These are phyloP conservation scores for Papilio dardanus DNA, from an alignment of 1,140 invertebrate genomes.

Conservation along the genomic window DNA sequence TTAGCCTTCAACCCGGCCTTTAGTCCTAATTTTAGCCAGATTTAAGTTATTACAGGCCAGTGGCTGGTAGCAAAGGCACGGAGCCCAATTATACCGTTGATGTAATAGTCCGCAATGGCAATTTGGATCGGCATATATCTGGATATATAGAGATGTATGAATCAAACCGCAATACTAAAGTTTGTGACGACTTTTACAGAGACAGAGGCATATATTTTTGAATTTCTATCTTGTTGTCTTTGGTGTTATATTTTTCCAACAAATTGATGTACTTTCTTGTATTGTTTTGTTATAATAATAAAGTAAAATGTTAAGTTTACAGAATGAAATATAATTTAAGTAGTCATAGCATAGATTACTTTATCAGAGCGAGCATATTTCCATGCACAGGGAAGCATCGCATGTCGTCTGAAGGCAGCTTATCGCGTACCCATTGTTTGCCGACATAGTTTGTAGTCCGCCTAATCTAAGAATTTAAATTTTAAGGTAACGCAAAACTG, in stretches of 20 bases:
- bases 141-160: background rate
- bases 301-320: background rate
- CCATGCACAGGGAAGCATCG: conserved; percentile 33
- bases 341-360: background rate
- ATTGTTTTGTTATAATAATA: too few relatives aligned
- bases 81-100: conserved; percentile 31
- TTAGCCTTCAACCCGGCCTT: conserved; percentile 32
- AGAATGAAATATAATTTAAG: background rate
- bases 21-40: conserved; percentile 34
- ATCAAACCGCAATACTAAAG: background rate
- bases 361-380: conserved; percentile 32
- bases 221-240: background rate
- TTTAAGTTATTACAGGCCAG: conserved; percentile 32
- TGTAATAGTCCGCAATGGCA: conserved; percentile 20
- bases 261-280: too few relatives aligned
- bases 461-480: conserved; percentile 34
- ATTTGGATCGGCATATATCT: conserved; percentile 32
- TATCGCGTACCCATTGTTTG: conserved; percentile 25
- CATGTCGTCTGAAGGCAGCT: conserved; percentile 33
- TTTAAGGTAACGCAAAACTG: conserved; percentile 21
- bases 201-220: too few relatives aligned
- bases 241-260: background rate
- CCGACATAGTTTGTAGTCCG: conserved; percentile 29
- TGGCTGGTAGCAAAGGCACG: conserved; percentile 27
- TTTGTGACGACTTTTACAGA: background rate